Conservation (phyloP, 2,888 invertebrate species). For the Mythimna vitellina region DNA sequence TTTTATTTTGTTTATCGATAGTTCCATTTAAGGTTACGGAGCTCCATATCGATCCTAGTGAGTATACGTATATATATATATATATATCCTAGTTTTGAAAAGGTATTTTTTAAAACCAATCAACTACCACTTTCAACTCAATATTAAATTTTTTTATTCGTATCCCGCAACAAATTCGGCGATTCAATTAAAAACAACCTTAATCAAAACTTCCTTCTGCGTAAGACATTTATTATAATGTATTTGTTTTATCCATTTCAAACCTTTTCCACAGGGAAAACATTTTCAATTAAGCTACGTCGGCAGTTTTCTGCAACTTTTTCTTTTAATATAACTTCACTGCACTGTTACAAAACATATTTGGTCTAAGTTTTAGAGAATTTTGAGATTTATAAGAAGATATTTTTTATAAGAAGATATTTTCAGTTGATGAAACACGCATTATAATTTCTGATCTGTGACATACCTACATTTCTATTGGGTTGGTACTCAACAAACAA, state of each 20-base stretch:
- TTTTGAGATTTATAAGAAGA: background rate
- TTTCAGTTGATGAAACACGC: background rate
- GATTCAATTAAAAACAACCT: background rate
- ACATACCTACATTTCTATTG: background rate
- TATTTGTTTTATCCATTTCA: slow-evolving; percentile 15
- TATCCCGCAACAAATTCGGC: background rate
- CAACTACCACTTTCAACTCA: background rate
- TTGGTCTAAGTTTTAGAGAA: background rate
- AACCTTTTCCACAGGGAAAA: slow-evolving; percentile 1
- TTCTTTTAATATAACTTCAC: slow-evolving; percentile 9
- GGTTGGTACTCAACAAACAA: background rate
- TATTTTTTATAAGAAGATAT: no score
- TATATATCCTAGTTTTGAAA: background rate
- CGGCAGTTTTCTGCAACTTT: slow-evolving; percentile 3
- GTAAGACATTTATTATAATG: slow-evolving; percentile 1
- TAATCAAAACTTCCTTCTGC: background rate
- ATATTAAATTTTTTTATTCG: background rate
- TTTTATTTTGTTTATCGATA: no score
- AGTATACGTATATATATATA: background rate
- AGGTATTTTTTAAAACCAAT: background rate
- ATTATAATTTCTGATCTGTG: background rate
- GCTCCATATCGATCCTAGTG: background rate
- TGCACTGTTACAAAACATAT: background rate
- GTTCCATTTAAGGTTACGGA: no score
- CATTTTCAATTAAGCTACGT: slow-evolving; percentile 7